phyloP scores from a whole-genome alignment of 2,113 vertebrate species.

The Siniperca chuatsi region DNA sequence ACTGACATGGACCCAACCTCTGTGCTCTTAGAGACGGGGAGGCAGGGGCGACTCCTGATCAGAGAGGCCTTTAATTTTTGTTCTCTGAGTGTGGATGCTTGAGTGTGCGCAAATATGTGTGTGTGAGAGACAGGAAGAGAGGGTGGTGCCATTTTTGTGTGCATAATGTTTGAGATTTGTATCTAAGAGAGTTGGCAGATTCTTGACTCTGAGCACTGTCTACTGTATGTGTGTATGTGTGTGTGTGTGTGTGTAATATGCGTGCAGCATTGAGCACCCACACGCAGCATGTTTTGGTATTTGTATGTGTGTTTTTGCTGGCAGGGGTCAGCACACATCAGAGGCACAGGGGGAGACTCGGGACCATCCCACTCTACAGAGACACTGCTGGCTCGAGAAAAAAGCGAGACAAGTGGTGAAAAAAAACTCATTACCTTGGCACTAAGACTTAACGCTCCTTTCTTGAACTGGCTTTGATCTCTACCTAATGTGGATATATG shows the following conservation, averaged over 20 bases:
- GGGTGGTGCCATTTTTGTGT: background rate
- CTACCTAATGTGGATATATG: constrained; percentile 66
- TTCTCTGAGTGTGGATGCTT: constrained; percentile 24
- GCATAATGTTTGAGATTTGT: constrained; percentile 25
- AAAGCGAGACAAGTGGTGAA: constrained; percentile 24
- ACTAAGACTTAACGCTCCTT: constrained; percentile 54
- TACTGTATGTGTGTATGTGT: background rate
- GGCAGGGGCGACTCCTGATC: constrained; percentile 69
- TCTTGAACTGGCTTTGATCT: constrained; percentile 70
- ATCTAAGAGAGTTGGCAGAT: constrained; percentile 21
- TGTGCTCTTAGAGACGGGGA: constrained; percentile 78
- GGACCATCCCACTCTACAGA: constrained; percentile 53
- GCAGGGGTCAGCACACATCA: constrained; percentile 62
- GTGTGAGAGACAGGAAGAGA: background rate
- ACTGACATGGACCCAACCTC: constrained; percentile 89
- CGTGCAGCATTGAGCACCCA: constrained; percentile 9
- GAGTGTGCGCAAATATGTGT: constrained; percentile 3
- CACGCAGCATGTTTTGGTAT: constrained; percentile 56
- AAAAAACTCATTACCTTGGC: constrained; percentile 66
- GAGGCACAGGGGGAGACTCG: constrained; percentile 42
- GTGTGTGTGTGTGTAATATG: constrained; percentile 23
- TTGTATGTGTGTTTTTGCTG: constrained; percentile 38
- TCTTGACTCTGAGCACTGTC: background rate
- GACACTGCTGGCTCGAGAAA: constrained; percentile 56
- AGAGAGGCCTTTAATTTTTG: constrained; percentile 71